Evolutionary conservation across 2,888 invertebrate genomes (phyloP).

Genomic region (Prenolepis imparis): DNA sequence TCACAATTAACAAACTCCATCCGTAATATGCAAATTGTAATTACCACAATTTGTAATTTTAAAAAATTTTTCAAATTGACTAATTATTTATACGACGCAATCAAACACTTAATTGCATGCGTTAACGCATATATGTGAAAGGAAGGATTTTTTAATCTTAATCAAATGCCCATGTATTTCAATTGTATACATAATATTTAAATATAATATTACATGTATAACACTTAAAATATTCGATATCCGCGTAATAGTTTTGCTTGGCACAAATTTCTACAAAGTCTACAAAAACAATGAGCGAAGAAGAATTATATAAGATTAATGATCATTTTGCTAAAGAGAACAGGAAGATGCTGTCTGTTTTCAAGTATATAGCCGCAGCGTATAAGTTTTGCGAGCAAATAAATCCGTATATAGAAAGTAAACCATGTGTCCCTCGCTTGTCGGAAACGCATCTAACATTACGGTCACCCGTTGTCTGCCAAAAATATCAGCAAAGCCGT

Average conservation of each 20-base stretch:
- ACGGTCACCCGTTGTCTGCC: conserved; percentile 18
- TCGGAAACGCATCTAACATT: conserved; percentile 37
- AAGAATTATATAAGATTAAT: conserved; percentile 40
- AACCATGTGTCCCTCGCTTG: conserved; percentile 12
- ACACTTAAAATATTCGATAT: not conserved
- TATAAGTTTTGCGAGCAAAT: conserved; percentile 19
- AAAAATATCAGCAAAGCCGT: conserved; percentile 41
- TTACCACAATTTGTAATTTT: not conserved
- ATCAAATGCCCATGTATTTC: not conserved
- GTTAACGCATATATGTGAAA: not conserved
- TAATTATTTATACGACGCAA: not conserved
- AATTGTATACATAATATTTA: no score
- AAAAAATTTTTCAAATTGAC: not conserved
- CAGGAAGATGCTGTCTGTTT: not conserved
- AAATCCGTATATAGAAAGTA: conserved; percentile 34
- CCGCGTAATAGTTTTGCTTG: conserved; percentile 18
- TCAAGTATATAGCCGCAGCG: conserved; percentile 4
- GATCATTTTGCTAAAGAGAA: not conserved
- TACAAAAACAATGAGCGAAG: conserved; percentile 25
- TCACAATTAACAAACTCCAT: conserved; percentile 51
- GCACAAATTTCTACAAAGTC: conserved; percentile 5
- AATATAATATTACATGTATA: not conserved
- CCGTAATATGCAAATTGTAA: not conserved
- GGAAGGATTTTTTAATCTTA: not conserved
- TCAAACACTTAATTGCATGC: not conserved